Evolutionary conservation across 1,140 invertebrate species (phyloP).

Genomic region (Orchesella cincta): DNA sequence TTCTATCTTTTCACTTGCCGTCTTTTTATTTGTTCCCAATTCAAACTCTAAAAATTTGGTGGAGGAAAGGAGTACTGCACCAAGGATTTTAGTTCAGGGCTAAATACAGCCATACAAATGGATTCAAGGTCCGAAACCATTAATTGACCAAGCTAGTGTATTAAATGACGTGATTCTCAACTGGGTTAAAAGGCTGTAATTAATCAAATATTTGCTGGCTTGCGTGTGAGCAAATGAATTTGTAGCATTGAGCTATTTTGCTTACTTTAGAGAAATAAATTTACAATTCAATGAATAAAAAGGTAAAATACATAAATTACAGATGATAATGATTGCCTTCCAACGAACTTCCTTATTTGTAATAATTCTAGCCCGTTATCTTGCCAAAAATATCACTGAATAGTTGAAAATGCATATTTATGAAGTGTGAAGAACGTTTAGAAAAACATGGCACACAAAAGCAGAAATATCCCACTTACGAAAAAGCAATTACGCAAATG

Average conservation of each 20-base stretch:
- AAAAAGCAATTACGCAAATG: neutral
- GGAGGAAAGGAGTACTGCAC: no score
- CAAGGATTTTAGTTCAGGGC: no score
- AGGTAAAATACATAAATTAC: no score
- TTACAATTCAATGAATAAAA: no score
- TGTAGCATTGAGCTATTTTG: neutral
- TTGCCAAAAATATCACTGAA: neutral
- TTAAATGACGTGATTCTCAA: neutral
- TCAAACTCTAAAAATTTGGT: no score
- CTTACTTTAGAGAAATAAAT: no score
- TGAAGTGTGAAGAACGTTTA: neutral
- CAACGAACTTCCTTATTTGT: neutral
- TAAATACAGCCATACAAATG: neutral
- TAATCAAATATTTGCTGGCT: neutral
- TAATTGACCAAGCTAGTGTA: neutral
- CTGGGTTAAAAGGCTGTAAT: neutral
- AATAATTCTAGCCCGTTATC: slow-evolving; percentile 1
- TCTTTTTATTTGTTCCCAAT: neutral
- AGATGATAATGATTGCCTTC: neutral
- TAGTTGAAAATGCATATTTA: no score
- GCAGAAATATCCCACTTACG: neutral
- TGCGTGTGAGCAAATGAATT: neutral
- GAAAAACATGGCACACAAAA: neutral
- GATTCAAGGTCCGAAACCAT: slow-evolving; percentile 1
- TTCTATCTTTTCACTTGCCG: neutral